Conservation (phyloP, 2,888 invertebrate genomes). For the Girardia tigrina region DNA sequence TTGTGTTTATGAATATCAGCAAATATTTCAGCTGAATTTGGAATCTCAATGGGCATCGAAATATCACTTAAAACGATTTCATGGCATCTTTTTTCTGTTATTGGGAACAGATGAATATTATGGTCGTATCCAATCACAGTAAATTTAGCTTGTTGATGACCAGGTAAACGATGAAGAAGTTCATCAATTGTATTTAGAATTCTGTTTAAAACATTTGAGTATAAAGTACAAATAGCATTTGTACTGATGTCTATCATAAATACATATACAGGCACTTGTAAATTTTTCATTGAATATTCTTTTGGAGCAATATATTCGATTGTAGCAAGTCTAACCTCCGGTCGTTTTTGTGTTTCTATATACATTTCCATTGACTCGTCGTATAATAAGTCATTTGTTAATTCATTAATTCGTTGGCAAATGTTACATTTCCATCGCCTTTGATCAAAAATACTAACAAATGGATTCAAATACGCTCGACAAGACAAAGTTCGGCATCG, state of each 20-base stretch:
- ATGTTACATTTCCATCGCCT: slow-evolving; percentile 96
- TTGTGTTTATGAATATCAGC: slow-evolving; percentile 75
- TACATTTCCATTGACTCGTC: not conserved
- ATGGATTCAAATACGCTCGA: slow-evolving; percentile 96
- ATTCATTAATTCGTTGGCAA: slow-evolving; percentile 64
- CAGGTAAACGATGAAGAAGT: slow-evolving; percentile 73
- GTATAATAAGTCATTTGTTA: not conserved
- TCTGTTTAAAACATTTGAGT: slow-evolving; percentile 65
- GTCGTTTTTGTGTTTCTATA: not conserved
- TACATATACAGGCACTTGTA: slow-evolving; percentile 88
- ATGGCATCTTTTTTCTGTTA: not conserved
- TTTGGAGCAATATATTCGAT: slow-evolving; percentile 96
- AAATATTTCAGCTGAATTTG: slow-evolving; percentile 76
- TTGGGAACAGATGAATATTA: not conserved
- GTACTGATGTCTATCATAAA: slow-evolving; percentile 78
- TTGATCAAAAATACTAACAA: slow-evolving; percentile 83
- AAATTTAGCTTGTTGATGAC: slow-evolving; percentile 78
- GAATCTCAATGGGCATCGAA: slow-evolving; percentile 52
- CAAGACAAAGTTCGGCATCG: slow-evolving; percentile 70
- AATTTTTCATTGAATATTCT: slow-evolving; percentile 88
- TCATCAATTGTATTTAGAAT: slow-evolving; percentile 56
- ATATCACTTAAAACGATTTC: not conserved
- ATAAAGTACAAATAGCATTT: slow-evolving; percentile 32
- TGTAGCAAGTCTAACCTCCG: slow-evolving; percentile 12
- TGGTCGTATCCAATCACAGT: slow-evolving; percentile 81